Evolutionary conservation across 2,113 vertebrate genomes (phyloP).

Genomic region (Microtus ochrogaster): DNA sequence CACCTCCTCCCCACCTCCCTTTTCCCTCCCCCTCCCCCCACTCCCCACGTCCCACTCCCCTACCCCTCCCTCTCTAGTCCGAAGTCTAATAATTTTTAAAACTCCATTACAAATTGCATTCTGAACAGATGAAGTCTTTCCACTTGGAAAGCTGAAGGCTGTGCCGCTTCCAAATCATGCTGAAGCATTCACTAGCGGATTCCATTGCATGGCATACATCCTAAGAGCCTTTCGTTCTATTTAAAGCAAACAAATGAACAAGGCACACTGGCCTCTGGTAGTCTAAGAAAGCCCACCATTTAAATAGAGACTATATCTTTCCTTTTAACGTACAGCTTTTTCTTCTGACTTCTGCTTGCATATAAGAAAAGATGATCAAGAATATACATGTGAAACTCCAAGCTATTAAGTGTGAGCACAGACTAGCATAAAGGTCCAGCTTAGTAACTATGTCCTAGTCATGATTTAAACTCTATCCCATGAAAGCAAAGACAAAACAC

Average conservation of each 20-base stretch:
- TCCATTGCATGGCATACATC: neutral
- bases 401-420: neutral
- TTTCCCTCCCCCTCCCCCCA: too few relatives aligned
- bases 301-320: conserved; percentile 2
- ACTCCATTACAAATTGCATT: neutral
- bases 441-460: neutral
- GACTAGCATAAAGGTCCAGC: neutral
- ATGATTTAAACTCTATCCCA: neutral
- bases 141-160: neutral
- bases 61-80: too few relatives aligned
- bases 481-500: neutral
- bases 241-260: conserved; percentile 41
- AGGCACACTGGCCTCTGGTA: neutral
- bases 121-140: neutral
- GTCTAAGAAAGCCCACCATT: neutral
- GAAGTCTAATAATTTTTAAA: neutral
- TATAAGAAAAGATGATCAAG: neutral
- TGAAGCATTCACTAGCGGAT: neutral
- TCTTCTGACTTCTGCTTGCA: conserved; percentile 21
- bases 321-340: neutral
- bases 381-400: neutral
- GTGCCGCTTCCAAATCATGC: neutral
- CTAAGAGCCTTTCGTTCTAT: neutral
- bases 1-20: too few relatives aligned
- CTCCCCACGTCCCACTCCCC: too few relatives aligned